Evolutionary conservation across 2,888 invertebrate species (phyloP).

Genomic region (Labia minor): DNA sequence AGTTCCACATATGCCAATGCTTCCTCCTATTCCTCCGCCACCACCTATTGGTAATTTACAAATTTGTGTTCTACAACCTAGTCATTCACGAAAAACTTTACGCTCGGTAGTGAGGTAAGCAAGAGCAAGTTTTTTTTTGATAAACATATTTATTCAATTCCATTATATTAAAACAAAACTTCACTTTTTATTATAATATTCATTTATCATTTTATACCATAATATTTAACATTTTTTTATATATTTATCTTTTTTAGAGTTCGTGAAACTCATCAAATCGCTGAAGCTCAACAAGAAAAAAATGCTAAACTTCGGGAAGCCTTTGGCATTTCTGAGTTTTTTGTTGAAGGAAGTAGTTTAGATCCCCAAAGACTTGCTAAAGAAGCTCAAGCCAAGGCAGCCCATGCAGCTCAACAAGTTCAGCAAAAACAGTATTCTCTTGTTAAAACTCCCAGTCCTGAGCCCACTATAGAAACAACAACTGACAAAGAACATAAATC

Average conservation of each 20-base stretch:
- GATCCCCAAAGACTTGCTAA: constrained; percentile 64
- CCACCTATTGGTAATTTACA: constrained; percentile 32
- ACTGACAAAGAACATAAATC: constrained; percentile 32
- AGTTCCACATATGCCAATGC: constrained; percentile 22
- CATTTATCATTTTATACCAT: too few species aligned
- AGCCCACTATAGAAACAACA: constrained; percentile 24
- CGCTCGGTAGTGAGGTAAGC: constrained; percentile 55
- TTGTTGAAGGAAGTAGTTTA: constrained; percentile 87
- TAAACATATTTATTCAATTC: too few species aligned
- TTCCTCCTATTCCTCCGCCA: constrained; percentile 27
- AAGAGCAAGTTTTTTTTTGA: neutral
- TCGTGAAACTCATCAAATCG: constrained; percentile 90
- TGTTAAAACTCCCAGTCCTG: constrained; percentile 60
- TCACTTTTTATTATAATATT: too few species aligned
- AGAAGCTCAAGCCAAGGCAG: constrained; percentile 42
- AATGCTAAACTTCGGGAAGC: constrained; percentile 87
- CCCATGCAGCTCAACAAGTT: constrained; percentile 37
- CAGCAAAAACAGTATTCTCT: constrained; percentile 53
- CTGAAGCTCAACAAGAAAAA: constrained; percentile 91
- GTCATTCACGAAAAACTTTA: constrained; percentile 45
- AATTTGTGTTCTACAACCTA: constrained; percentile 33
- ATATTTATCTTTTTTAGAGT: too few species aligned
- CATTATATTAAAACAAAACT: too few species aligned
- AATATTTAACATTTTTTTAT: too few species aligned
- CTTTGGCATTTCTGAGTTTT: constrained; percentile 86